Percentiles rank a stretch among this genome's conserved stretches.
Evolutionary conservation across 2,113 vertebrate species (phyloP).

Genomic region (Anolis sagrei): DNA sequence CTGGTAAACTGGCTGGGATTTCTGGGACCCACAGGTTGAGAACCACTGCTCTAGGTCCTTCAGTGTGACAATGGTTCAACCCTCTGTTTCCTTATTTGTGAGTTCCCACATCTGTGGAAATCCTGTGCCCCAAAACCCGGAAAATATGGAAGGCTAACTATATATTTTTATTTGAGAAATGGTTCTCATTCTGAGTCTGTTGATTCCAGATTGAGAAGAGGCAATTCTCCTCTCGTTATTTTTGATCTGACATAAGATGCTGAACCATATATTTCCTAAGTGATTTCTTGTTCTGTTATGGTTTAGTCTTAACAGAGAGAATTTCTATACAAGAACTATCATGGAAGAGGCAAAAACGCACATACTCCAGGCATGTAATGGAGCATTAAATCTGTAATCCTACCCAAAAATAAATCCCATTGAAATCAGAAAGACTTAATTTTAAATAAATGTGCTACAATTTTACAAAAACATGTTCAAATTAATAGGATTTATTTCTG

Average conservation of each 20-base stretch:
- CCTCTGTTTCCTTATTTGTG: no score
- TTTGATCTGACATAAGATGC: conserved; percentile 1
- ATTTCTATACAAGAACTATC: conserved; percentile 18
- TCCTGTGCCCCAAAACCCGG: no score
- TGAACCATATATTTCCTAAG: conserved; percentile 21
- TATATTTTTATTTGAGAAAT: not conserved
- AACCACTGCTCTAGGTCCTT: no score
- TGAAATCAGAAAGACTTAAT: not conserved
- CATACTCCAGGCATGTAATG: not conserved
- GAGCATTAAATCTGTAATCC: not conserved
- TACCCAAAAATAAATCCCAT: not conserved
- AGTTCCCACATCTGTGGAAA: no score
- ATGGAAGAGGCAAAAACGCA: conserved; percentile 19
- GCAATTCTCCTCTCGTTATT: not conserved
- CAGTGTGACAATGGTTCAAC: no score
- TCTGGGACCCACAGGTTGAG: no score
- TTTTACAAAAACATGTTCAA: not conserved
- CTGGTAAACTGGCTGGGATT: no score
- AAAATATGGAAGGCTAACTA: no score
- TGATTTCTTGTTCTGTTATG: conserved; percentile 9
- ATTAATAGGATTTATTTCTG: no score
- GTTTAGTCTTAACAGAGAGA: not conserved
- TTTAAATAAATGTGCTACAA: not conserved
- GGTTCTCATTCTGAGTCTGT: no score
- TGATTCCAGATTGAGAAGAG: not conserved